A percentile compares a stretch with the other conserved stretches of the same genome.
phyloP scores from a whole-genome alignment of 2,797 vertebrate species.

The Spinibarbus caldwelli region DNA sequence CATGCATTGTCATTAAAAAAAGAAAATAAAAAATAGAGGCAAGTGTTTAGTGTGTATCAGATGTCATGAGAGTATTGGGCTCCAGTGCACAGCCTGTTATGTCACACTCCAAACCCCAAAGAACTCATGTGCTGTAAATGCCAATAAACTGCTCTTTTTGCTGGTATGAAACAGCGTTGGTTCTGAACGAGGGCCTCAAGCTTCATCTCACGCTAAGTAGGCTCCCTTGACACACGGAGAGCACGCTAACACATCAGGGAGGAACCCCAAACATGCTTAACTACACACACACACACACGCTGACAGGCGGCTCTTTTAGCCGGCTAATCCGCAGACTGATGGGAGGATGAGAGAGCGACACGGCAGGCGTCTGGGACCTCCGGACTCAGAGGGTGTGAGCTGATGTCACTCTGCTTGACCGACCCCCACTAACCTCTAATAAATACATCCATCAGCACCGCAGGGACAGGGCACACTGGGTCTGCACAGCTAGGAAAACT shows the following conservation, averaged over 20 bases:
- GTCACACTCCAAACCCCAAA: constrained; percentile 8
- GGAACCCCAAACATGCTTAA: constrained; percentile 67
- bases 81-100: constrained; percentile 25
- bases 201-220: constrained; percentile 6
- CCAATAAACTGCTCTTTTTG: neutral
- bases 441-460: constrained; percentile 25
- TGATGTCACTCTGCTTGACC: constrained; percentile 47
- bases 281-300: constrained; percentile 48
- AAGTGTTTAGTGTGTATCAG: neutral
- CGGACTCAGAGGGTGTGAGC: constrained; percentile 22
- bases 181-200: neutral
- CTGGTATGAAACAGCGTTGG: neutral
- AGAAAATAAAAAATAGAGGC: neutral
- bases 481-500: neutral
- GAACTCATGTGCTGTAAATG: neutral
- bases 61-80: neutral
- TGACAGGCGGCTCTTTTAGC: constrained; percentile 64
- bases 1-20: neutral
- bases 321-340: constrained; percentile 61
- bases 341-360: constrained; percentile 44
- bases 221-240: constrained; percentile 16
- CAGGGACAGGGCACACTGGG: neutral
- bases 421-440: neutral
- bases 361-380: constrained; percentile 24
- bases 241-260: constrained; percentile 26